Evolutionary conservation across 1,140 invertebrate genomes (phyloP).

Genomic region (Drosophila ambigua): DNA sequence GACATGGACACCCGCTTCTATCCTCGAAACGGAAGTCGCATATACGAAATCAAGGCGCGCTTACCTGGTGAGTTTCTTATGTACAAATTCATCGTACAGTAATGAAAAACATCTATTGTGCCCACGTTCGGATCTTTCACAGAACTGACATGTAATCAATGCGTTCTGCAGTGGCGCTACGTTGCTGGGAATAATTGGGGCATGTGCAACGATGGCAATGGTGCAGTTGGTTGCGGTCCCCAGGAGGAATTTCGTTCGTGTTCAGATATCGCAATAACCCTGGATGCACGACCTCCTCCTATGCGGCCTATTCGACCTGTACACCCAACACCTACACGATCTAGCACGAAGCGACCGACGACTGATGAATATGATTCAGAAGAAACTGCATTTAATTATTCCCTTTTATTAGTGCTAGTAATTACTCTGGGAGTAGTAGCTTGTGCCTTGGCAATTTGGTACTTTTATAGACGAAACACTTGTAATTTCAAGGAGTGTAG

Average conservation of each 20-base stretch:
- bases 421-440: conserved; percentile 22
- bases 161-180: conserved; percentile 75
- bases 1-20: conserved; percentile 87
- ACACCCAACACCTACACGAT: conserved; percentile 40
- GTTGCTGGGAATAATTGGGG: conserved; percentile 85
- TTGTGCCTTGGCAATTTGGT: conserved; percentile 84
- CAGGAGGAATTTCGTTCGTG: conserved; percentile 94
- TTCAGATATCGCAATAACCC: conserved; percentile 90
- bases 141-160: conserved; percentile 85
- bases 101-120: not conserved
- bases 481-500: conserved; percentile 41
- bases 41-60: conserved; percentile 90
- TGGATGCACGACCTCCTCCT: conserved; percentile 73
- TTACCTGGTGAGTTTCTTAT: conserved; percentile 85
- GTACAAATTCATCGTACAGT: not conserved
- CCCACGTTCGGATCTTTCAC: not conserved
- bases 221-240: conserved; percentile 86
- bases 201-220: conserved; percentile 83
- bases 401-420: conserved; percentile 82
- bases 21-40: conserved; percentile 90
- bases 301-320: conserved; percentile 52
- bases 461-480: conserved; percentile 84
- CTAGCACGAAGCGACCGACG: not conserved
- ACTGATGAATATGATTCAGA: conserved; percentile 18
- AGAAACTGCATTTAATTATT: conserved; percentile 65